Percentiles rank a stretch among this genome's conserved stretches.
These are phyloP conservation scores for Acrocephalus kingi DNA, from an alignment of 2,113 vertebrate genomes.

Conservation along the genomic window DNA sequence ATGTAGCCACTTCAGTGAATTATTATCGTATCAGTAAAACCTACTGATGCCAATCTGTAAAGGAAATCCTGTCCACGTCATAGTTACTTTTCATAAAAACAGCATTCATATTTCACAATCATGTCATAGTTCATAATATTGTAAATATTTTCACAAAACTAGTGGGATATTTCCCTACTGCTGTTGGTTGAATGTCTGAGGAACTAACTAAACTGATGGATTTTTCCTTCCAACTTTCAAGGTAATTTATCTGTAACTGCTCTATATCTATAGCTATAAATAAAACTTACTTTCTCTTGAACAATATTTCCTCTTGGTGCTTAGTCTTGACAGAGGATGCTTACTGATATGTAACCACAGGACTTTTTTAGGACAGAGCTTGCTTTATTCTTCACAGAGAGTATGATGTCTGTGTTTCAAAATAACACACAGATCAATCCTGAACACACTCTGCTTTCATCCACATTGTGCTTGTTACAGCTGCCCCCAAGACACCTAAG, in stretches of 20 bases:
- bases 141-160: not conserved
- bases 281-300: not conserved
- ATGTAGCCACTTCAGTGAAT: not conserved
- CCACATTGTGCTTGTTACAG: not conserved
- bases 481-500: not conserved
- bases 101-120: not conserved
- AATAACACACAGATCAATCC: not conserved
- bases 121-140: not conserved
- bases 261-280: not conserved
- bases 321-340: not conserved
- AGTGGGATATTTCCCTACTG: not conserved
- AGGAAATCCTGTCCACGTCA: not conserved
- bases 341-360: not conserved
- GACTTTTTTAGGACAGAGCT: not conserved
- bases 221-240: not conserved
- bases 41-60: not conserved
- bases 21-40: not conserved
- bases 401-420: not conserved
- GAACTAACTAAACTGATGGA: not conserved
- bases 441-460: not conserved
- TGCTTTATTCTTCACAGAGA: not conserved
- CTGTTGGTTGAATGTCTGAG: not conserved
- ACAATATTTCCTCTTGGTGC: not conserved
- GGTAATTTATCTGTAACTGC: not conserved
- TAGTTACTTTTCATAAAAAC: not conserved